Evolutionary conservation across 2,888 invertebrate species (phyloP), one percentile per base, ranked within the genome.

Genomic region (Scotopteryx bipunctaria): DNA sequence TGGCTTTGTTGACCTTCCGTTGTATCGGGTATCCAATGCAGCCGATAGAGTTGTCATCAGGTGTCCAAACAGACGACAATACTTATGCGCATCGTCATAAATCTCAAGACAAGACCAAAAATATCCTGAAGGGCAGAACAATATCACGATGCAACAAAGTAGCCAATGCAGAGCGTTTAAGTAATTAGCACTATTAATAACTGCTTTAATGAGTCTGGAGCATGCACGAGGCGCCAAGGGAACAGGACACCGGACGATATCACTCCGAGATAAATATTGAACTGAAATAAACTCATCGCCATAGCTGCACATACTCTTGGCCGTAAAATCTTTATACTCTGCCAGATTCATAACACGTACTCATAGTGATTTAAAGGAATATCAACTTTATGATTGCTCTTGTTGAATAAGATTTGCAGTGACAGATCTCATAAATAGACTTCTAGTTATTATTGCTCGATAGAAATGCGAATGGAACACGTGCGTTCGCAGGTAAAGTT

Each of bases 401-500:
- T 49, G 55, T 70, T 68, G 61, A 68, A 73, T 76, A 72, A 67
- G 64, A 72, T 76, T 81, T 73, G 45, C 56, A 64, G 62, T 66
- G 67, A 68, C 71, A 64, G 65, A 63, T 67, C 55, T 47, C 48
- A 56, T 42, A 55, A 68, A 71, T 69, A 69, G 56, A 54, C 36
- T 67, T 64, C 65, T 61, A 63, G 64, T 64, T 73, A 73, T 75
- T 74, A 76, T 76, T 77, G 71, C 75, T 67, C 65, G 73, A 57
- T 59, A 57, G 63, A 77, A 82, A 83, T 81, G 82, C 78, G 83
- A 84, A 85, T 73, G 66, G 82, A 85, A 88, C 89, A 90, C 89
- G 90, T 89, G 90, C 86, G 86, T 80, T 68, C 64, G 81, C 88
- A 89, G 89, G 89, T 89, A 89, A 78, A 78, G 57, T 61, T 63